Evolutionary conservation across 2,797 vertebrate species (phyloP), one percentile per base, ranked within the genome.

Genomic region (Mustela erminea): DNA sequence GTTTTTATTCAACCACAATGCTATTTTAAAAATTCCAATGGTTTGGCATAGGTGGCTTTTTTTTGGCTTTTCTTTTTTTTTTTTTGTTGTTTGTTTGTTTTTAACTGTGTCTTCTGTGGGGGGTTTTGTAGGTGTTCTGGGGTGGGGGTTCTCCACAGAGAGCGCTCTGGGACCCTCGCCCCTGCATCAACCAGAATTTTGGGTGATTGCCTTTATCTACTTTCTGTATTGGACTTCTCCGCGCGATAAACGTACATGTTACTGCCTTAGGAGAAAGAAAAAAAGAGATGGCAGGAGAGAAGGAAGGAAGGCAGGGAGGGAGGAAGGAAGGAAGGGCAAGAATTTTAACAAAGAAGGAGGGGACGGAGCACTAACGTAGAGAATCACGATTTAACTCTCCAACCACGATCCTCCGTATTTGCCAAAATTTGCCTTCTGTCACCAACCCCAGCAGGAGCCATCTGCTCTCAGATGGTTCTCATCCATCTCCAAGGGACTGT

Each of bases 1-100:
- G 41, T 49, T 84, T 90, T 92, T 41, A 84, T 94, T 87, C 56
- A 58, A 20, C 56, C 38, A 78, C 11, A 13, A 60, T 54, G 13
- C 43, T 88, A 27, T 81, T 49, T 81, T 56, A 93, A 92, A 81
- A 52, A 14, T 43, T 80, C 27, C 13, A 43, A 20, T 21, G 38
- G 21, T 54, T 72, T 92, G 25, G 11, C n/a, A 14, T 0, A 1
- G 10, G 15, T 32, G 20, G 9, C 14, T 20, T 60, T 86, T 49
- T 32, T 23, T 25, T 27, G 1, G 52, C 5, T 54, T 54, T 17
- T 4, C 15, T 18, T 54, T 54, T 52, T 52, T 52, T 52, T 11
- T 52, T 52, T 38, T 41, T 41, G 38, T 41, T 52, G 15, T 17
- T 54, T 17, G 15, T 58, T 25, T 14, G 58, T 58, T 60, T 46